Percentiles rank a stretch among this genome's conserved stretches.
Evolutionary conservation across 2,888 invertebrate genomes (phyloP).

Genomic region (Amiota communis): DNA sequence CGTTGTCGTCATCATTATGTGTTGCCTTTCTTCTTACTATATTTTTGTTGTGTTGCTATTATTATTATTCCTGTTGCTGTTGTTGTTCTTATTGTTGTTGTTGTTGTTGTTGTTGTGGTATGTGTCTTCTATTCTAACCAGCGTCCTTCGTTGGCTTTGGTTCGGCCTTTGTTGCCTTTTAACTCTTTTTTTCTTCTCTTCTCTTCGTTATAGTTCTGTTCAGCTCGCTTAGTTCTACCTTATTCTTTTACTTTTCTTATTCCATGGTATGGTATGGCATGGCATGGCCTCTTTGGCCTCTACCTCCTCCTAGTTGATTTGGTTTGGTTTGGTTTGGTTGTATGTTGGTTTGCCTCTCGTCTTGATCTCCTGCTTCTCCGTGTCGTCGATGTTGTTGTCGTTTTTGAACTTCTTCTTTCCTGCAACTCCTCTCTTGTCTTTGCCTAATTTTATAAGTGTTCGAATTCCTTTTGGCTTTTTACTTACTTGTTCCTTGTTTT

Average conservation of each 20-base stretch:
- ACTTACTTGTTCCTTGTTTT: conserved; percentile 39
- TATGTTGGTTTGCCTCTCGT: neutral
- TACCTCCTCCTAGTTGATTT: too few relatives aligned
- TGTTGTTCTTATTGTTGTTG: neutral
- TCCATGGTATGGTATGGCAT: too few relatives aligned
- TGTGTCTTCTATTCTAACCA: conserved; percentile 12
- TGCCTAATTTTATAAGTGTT: conserved; percentile 53
- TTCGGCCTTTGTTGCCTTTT: conserved; percentile 26
- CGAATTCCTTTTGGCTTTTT: conserved; percentile 51
- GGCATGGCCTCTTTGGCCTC: neutral
- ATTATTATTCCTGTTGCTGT: neutral
- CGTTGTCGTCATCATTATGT: conserved; percentile 21
- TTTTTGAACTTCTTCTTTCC: neutral
- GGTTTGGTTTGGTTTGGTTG: neutral
- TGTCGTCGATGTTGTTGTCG: too few relatives aligned
- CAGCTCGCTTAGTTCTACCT: neutral
- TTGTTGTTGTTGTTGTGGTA: conserved; percentile 5
- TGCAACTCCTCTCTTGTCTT: conserved; percentile 31
- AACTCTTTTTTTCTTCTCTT: neutral
- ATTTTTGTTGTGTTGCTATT: neutral
- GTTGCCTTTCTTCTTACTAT: neutral
- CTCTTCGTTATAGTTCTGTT: neutral
- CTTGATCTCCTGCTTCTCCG: conserved; percentile 7
- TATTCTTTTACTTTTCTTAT: neutral
- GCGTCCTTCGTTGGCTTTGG: conserved; percentile 29